Conservation (phyloP, 1,140 invertebrate species). For the Ruditapes philippinarum region DNA sequence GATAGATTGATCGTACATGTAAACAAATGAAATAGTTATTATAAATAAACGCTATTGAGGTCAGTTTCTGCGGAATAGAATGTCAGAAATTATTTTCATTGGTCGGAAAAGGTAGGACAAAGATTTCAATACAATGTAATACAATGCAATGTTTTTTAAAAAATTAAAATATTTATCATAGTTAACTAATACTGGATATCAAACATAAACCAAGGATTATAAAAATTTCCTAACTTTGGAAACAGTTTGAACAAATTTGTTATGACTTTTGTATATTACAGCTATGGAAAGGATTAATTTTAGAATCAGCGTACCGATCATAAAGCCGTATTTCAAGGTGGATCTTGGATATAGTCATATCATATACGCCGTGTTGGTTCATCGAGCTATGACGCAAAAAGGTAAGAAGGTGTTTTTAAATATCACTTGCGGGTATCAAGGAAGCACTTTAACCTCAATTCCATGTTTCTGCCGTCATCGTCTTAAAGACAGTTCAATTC, state of each 20-base stretch:
- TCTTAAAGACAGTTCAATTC: too few species aligned
- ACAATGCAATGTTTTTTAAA: too few species aligned
- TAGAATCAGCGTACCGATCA: not conserved
- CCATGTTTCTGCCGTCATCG: too few species aligned
- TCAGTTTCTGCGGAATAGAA: too few species aligned
- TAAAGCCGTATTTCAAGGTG: constrained; percentile 20
- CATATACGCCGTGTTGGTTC: not conserved
- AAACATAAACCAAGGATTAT: not conserved
- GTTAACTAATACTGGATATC: not conserved
- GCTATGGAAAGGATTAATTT: not conserved
- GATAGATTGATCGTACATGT: too few species aligned
- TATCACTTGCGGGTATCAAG: too few species aligned
- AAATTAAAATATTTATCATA: not conserved
- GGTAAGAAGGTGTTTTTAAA: not conserved
- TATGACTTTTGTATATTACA: not conserved
- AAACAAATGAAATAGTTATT: too few species aligned
- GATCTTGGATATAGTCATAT: not conserved
- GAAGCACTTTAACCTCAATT: too few species aligned
- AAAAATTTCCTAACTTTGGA: not conserved
- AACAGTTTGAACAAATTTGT: not conserved
- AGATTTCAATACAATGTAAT: too few species aligned
- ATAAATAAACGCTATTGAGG: too few species aligned
- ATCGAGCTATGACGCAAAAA: not conserved
- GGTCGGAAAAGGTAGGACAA: too few species aligned
- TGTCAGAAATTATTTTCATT: too few species aligned